These are phyloP conservation scores for Zoanthus sociatus DNA, from an alignment of 92 coral and sea anemone species.

Conservation along the genomic window DNA sequence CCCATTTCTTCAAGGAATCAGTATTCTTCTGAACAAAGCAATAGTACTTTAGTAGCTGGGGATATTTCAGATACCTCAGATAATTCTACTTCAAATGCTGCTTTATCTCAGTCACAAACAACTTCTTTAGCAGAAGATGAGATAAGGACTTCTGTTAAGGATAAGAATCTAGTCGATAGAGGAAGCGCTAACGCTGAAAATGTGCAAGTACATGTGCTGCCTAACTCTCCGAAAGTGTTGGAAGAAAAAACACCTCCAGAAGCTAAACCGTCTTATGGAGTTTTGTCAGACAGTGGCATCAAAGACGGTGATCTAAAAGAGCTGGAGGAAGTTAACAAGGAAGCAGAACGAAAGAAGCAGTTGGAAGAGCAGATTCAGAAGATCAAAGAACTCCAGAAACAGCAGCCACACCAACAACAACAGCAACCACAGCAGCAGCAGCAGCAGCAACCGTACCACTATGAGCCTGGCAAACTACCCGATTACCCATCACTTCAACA, in stretches of 20 bases:
- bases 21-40: background rate
- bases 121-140: background rate
- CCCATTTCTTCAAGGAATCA: background rate
- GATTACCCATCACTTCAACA: constrained; percentile 29
- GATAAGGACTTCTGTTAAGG: background rate
- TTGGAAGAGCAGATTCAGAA: constrained; percentile 76
- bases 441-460: constrained; percentile 48
- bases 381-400: constrained; percentile 81
- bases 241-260: constrained; percentile 14
- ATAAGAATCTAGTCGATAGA: background rate
- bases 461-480: constrained; percentile 71
- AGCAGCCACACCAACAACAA: constrained; percentile 54
- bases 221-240: background rate
- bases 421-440: too few species aligned
- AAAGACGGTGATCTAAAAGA: constrained; percentile 9
- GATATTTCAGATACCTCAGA: background rate
- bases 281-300: background rate
- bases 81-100: background rate
- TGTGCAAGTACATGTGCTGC: background rate
- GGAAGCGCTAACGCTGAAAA: background rate
- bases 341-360: constrained; percentile 62
- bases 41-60: constrained; percentile 25
- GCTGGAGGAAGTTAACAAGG: constrained; percentile 52
- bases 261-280: constrained; percentile 11
- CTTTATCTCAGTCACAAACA: background rate